A percentile compares a stretch with the other conserved stretches of the same genome.
phyloP scores from a whole-genome alignment of 2,797 vertebrate species.

The Spea hammondii region DNA sequence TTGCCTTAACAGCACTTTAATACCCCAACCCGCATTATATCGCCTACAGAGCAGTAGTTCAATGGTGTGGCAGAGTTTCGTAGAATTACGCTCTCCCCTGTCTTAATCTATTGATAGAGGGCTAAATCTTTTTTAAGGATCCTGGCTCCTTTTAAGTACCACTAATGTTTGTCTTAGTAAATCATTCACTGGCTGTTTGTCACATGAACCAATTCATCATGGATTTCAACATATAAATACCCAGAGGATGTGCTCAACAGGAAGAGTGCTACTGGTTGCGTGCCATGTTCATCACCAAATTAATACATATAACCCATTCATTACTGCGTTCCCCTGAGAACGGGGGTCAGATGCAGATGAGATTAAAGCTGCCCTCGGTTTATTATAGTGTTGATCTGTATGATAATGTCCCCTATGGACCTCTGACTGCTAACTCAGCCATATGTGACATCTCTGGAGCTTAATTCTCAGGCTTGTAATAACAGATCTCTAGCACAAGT shows the following conservation, averaged over 20 bases:
- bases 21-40: too few species aligned
- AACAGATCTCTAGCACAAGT: slow-evolving; percentile 38
- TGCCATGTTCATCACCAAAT: slow-evolving; percentile 38
- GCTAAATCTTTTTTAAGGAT: too few species aligned
- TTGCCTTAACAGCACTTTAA: too few species aligned
- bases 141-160: too few species aligned
- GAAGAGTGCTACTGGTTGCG: slow-evolving; percentile 15
- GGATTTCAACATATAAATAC: slow-evolving; percentile 11
- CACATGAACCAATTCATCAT: slow-evolving; percentile 9
- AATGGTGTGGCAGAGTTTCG: too few species aligned
- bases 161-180: not conserved
- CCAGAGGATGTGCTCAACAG: slow-evolving; percentile 17
- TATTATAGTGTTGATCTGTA: slow-evolving; percentile 43
- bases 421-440: slow-evolving; percentile 36
- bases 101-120: too few species aligned
- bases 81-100: too few species aligned
- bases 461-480: slow-evolving; percentile 45
- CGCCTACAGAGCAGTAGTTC: too few species aligned
- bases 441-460: slow-evolving; percentile 47
- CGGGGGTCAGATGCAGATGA: slow-evolving; percentile 33
- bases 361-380: slow-evolving; percentile 37
- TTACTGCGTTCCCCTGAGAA: slow-evolving; percentile 29
- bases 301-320: slow-evolving; percentile 39
- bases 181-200: not conserved
- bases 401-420: slow-evolving; percentile 40